These are phyloP conservation scores for Nylanderia fulva DNA, from an alignment of 1,140 invertebrate genomes.

Conservation along the genomic window DNA sequence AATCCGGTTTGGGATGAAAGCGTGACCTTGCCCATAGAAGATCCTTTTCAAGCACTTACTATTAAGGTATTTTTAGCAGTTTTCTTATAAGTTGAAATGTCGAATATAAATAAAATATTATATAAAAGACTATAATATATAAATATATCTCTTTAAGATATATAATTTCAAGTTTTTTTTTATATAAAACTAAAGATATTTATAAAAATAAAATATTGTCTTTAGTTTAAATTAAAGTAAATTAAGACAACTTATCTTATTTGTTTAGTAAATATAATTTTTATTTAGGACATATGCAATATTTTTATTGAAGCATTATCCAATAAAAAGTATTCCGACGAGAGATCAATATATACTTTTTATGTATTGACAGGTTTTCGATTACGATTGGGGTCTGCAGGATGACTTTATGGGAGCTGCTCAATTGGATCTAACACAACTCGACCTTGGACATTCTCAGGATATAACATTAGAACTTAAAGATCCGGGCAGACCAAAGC, in stretches of 20 bases:
- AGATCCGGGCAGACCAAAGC: slow-evolving; percentile 88
- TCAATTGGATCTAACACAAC: slow-evolving; percentile 92
- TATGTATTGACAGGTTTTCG: slow-evolving; percentile 91
- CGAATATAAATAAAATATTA: background rate
- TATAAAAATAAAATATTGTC: background rate
- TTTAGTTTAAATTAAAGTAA: background rate
- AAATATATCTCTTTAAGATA: background rate
- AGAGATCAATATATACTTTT: slow-evolving; percentile 18
- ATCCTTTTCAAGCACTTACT: slow-evolving; percentile 94
- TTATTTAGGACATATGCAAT: background rate
- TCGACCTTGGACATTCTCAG: slow-evolving; percentile 93
- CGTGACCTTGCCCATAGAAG: slow-evolving; percentile 97
- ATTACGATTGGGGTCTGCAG: slow-evolving; percentile 98
- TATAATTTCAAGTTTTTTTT: slow-evolving; percentile 4
- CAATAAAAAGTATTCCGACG: slow-evolving; percentile 6
- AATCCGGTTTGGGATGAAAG: slow-evolving; percentile 98
- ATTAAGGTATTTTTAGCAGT: slow-evolving; percentile 90
- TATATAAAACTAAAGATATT: background rate
- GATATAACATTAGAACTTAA: slow-evolving; percentile 92
- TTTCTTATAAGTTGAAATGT: slow-evolving; percentile 23
- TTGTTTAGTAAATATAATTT: background rate
- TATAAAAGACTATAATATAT: background rate
- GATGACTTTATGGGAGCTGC: slow-evolving; percentile 99
- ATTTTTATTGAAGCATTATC: background rate
- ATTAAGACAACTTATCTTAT: too few relatives aligned